A percentile compares a stretch with the other conserved stretches of the same genome.
These are phyloP conservation scores for Crambe crambe DNA, from an alignment of 37 sponge, comb jelly and placozoan species.

Conservation along the genomic window DNA sequence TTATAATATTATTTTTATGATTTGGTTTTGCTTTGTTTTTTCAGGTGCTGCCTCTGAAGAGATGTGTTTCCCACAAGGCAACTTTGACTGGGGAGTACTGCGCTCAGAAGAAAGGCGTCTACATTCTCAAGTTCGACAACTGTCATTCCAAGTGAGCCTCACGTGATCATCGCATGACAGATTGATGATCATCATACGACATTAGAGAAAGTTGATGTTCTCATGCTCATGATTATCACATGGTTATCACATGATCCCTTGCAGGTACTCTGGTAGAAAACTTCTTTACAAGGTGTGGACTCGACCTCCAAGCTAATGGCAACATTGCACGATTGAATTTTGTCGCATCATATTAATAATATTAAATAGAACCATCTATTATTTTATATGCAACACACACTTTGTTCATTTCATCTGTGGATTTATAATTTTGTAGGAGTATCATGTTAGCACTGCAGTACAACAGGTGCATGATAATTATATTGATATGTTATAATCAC, in stretches of 20 bases:
- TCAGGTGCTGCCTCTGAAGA: constrained; percentile 65
- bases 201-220: not conserved
- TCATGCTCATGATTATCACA: not conserved
- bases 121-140: constrained; percentile 75
- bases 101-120: constrained; percentile 70
- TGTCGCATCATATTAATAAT: not conserved
- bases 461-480: too few relatives aligned
- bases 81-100: constrained; percentile 65
- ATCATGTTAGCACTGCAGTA: too few relatives aligned
- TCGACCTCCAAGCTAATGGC: constrained; percentile 15
- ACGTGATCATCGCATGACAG: too few relatives aligned
- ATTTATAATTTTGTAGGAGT: too few relatives aligned
- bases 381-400: too few relatives aligned
- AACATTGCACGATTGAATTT: not conserved
- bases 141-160: constrained; percentile 76
- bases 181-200: not conserved
- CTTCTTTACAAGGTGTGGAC: constrained; percentile 54
- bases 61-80: constrained; percentile 76
- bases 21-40: not conserved
- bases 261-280: constrained; percentile 53
- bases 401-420: too few relatives aligned
- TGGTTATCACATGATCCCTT: not conserved
- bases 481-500: too few relatives aligned
- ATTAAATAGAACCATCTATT: not conserved
- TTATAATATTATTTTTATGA: too few relatives aligned